Evolutionary conservation across 2,888 invertebrate genomes (phyloP).

Genomic region (Melangyna quadrimaculata): DNA sequence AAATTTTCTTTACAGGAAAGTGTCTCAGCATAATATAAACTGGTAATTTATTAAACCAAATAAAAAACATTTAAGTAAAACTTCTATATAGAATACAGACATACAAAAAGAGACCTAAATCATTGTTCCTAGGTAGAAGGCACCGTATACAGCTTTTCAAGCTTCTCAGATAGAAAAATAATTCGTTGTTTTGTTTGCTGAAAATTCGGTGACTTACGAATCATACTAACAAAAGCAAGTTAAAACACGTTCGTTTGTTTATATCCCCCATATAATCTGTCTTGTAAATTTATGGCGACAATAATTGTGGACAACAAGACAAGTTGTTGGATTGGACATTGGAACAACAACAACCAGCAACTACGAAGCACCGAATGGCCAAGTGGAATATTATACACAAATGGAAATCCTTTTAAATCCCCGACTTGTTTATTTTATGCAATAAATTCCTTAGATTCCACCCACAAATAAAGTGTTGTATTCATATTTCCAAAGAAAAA

Average conservation of each 20-base stretch:
- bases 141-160: background rate
- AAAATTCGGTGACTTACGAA: slow-evolving; percentile 46
- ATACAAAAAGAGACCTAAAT: background rate
- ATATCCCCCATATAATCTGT: slow-evolving; percentile 49
- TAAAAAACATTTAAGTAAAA: background rate
- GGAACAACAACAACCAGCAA: background rate
- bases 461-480: slow-evolving; percentile 32
- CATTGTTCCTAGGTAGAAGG: slow-evolving; percentile 1
- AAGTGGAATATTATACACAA: slow-evolving; percentile 33
- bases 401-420: slow-evolving; percentile 58
- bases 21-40: slow-evolving; percentile 53
- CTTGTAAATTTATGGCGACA: slow-evolving; percentile 62
- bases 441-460: slow-evolving; percentile 50
- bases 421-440: slow-evolving; percentile 41
- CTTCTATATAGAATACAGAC: no score
- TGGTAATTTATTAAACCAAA: slow-evolving; percentile 54
- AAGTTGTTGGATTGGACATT: slow-evolving; percentile 15
- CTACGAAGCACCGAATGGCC: background rate
- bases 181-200: background rate
- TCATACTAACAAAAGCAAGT: slow-evolving; percentile 7
- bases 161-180: background rate
- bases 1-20: background rate
- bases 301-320: slow-evolving; percentile 55
- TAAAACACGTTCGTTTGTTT: slow-evolving; percentile 37
- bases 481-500: background rate